Evolutionary conservation across 2,797 vertebrate genomes (phyloP).

Genomic region (Bothrops alternatus): DNA sequence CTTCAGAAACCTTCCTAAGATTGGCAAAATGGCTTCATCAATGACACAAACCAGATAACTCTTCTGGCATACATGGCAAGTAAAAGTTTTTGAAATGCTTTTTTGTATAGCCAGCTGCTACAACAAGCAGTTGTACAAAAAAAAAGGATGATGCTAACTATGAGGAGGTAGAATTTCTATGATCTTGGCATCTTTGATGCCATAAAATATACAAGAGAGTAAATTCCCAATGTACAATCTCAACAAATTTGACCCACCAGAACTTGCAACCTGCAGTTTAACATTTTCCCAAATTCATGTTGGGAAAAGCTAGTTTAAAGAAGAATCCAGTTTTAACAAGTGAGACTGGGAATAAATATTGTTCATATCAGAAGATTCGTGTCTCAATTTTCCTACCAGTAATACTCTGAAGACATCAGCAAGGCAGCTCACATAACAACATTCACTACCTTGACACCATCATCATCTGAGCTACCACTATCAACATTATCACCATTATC

Average conservation of each 20-base stretch:
- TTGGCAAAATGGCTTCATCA: not conserved
- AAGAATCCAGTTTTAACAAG: not conserved
- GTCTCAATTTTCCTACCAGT: slow-evolving; percentile 41
- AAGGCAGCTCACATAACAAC: slow-evolving; percentile 49
- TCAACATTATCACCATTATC: slow-evolving; percentile 65
- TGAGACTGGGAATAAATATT: not conserved
- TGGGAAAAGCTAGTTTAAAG: slow-evolving; percentile 15
- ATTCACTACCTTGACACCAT: slow-evolving; percentile 44
- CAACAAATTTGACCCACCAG: not conserved
- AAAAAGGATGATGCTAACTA: slow-evolving; percentile 8
- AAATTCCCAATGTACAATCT: not conserved
- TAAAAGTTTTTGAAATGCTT: not conserved
- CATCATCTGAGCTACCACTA: slow-evolving; percentile 52
- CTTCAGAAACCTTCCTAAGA: not conserved
- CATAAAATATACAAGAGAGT: slow-evolving; percentile 27
- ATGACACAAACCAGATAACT: not conserved
- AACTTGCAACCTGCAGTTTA: not conserved
- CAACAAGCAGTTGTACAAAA: not conserved
- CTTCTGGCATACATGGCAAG: not conserved
- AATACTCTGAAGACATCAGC: slow-evolving; percentile 52
- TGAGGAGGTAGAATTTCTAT: slow-evolving; percentile 5
- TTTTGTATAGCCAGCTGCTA: not conserved
- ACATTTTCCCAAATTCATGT: not conserved
- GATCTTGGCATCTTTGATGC: slow-evolving; percentile 19
- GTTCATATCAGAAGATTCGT: not conserved